Percentiles rank a stretch among this genome's conserved stretches.
Evolutionary conservation across 2,797 vertebrate genomes (phyloP).

Genomic region (Spinibarbus caldwelli): DNA sequence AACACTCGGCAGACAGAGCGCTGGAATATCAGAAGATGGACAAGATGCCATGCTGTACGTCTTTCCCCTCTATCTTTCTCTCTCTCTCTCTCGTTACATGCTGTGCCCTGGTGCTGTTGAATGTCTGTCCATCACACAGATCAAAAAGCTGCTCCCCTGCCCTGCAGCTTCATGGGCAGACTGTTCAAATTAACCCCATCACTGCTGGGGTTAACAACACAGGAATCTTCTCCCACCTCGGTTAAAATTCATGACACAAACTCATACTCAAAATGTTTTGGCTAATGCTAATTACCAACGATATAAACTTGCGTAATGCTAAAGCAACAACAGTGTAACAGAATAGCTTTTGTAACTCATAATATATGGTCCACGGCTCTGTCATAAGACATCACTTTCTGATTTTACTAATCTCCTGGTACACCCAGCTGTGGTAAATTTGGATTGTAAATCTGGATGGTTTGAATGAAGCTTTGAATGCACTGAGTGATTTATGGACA

Average conservation of each 20-base stretch:
- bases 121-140: conserved; percentile 64
- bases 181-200: conserved; percentile 55
- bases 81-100: conserved; percentile 47
- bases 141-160: conserved; percentile 59
- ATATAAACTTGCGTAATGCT: neutral
- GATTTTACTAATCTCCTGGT: conserved; percentile 22
- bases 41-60: conserved; percentile 54
- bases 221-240: conserved; percentile 27
- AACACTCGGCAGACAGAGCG: conserved; percentile 47
- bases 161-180: conserved; percentile 48
- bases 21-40: conserved; percentile 56
- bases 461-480: conserved; percentile 36
- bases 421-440: conserved; percentile 29
- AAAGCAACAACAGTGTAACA: neutral
- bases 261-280: neutral
- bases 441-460: conserved; percentile 34
- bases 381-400: neutral
- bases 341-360: conserved; percentile 10
- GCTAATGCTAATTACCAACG: conserved; percentile 11
- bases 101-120: conserved; percentile 53
- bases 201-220: conserved; percentile 46
- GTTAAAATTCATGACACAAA: conserved; percentile 27
- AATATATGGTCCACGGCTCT: neutral
- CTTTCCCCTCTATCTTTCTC: conserved; percentile 18
- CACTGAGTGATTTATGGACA: neutral